A percentile compares a stretch with the other conserved stretches of the same genome.
Conservation (phyloP, 2,888 invertebrate species). For the Eupithecia vulgata region DNA sequence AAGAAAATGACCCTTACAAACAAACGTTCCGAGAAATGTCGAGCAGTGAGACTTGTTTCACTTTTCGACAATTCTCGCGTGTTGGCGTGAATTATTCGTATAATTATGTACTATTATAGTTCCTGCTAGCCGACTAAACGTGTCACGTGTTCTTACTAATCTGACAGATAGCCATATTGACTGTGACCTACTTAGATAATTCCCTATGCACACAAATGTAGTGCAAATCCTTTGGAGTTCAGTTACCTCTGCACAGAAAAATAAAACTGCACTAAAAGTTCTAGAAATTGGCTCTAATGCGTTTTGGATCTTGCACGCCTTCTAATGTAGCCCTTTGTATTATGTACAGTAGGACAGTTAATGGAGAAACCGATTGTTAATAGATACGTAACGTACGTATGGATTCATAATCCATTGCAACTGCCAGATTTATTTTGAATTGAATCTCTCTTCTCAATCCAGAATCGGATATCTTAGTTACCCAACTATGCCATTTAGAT, state of each 20-base stretch:
- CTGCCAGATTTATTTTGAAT: neutral
- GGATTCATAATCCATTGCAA: too few species aligned
- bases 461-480: neutral
- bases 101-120: neutral
- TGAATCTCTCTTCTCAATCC: neutral
- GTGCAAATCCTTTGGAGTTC: neutral
- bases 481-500: neutral
- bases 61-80: neutral
- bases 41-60: neutral
- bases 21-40: neutral
- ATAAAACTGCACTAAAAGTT: neutral
- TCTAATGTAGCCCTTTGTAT: neutral
- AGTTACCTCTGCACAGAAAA: neutral
- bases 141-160: slow-evolving; percentile 12
- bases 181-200: slow-evolving; percentile 23
- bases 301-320: too few species aligned
- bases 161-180: slow-evolving; percentile 25
- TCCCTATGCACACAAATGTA: slow-evolving; percentile 1
- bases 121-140: neutral
- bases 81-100: slow-evolving; percentile 13
- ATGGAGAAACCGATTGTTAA: neutral
- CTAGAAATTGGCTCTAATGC: neutral
- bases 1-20: neutral
- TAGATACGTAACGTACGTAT: neutral
- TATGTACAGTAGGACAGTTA: neutral